Conservation (phyloP, 2,888 invertebrate species). For the Dicyrtoma fusca region DNA sequence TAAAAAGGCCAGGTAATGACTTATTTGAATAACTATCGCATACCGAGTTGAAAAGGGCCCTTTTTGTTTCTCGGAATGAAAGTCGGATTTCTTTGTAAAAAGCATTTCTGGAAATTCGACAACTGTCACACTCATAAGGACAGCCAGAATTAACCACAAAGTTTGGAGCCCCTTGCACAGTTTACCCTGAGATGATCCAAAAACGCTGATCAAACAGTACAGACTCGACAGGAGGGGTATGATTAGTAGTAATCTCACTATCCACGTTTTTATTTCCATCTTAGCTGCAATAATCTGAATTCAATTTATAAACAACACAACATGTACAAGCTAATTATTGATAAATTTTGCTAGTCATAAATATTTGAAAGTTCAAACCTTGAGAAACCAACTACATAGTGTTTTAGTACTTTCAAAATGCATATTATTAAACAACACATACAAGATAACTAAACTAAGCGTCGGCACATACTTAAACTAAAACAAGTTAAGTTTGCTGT, state of each 20-base stretch:
- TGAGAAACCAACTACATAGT: no score
- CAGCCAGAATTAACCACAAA: background rate
- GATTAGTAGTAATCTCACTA: background rate
- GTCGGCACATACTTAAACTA: no score
- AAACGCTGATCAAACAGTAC: slow-evolving; percentile 1
- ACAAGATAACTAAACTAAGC: no score
- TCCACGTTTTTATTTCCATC: slow-evolving; percentile 2
- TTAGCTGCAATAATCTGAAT: no score
- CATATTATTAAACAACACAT: no score
- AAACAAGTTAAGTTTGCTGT: no score
- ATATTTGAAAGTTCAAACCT: no score
- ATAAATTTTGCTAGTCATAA: no score
- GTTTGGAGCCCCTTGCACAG: background rate
- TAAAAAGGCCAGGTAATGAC: slow-evolving; percentile 3
- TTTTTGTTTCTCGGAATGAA: background rate
- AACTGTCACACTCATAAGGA: slow-evolving; percentile 1
- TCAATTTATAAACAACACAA: no score
- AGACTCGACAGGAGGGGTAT: slow-evolving; percentile 7
- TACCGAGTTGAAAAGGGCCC: background rate
- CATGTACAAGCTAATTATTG: no score
- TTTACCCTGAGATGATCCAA: slow-evolving; percentile 8
- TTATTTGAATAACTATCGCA: background rate
- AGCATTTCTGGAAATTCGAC: slow-evolving; percentile 7
- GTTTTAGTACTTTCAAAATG: no score
- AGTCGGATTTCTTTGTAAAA: no score